These are phyloP conservation scores for Scyliorhinus canicula DNA, from an alignment of 2,797 vertebrate genomes.

Conservation along the genomic window DNA sequence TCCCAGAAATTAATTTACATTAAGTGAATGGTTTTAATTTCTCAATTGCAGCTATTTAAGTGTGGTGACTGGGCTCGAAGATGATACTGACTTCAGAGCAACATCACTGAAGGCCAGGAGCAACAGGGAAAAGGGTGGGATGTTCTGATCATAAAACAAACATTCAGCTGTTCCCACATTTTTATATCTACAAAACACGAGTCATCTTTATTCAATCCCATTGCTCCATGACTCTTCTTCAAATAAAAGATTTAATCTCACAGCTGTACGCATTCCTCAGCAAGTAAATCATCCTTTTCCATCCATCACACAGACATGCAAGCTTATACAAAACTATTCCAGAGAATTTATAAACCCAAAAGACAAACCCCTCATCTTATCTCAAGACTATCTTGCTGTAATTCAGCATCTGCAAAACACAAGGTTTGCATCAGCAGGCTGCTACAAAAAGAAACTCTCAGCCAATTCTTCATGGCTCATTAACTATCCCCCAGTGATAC, in stretches of 20 bases:
- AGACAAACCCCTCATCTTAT: background rate
- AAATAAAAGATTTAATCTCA: background rate
- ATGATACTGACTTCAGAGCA: too few species aligned
- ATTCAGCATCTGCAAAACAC: background rate
- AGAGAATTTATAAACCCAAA: conserved; percentile 11
- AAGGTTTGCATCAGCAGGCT: background rate
- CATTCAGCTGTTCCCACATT: background rate
- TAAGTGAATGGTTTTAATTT: background rate
- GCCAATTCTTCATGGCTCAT: conserved; percentile 16
- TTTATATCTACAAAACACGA: background rate
- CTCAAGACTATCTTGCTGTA: background rate
- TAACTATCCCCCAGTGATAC: background rate
- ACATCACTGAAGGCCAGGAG: background rate
- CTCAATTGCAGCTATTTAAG: background rate
- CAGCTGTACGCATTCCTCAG: conserved; percentile 23
- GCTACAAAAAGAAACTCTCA: background rate
- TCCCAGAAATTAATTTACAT: background rate
- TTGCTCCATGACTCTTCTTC: background rate
- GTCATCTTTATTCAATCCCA: background rate
- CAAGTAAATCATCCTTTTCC: background rate
- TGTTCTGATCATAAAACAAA: background rate
- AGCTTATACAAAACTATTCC: conserved; percentile 3
- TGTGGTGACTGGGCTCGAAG: background rate
- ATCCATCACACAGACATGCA: background rate
- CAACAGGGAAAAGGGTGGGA: background rate